A percentile compares a stretch with the other conserved stretches of the same genome.
Conservation (phyloP, 2,888 invertebrate species). For the Phengaris alcon region DNA sequence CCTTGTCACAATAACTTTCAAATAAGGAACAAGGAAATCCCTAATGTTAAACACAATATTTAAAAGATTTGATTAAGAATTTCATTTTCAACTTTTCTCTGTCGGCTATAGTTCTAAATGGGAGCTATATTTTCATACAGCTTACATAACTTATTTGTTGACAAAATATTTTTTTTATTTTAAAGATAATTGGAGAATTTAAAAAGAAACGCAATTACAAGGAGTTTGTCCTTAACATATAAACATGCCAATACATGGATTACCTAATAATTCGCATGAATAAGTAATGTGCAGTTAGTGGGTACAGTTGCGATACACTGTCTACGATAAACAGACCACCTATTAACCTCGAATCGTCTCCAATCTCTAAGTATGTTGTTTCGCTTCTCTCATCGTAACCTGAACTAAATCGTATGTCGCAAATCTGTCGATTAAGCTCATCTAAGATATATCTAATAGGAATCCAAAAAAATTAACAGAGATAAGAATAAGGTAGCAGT, state of each 20-base stretch:
- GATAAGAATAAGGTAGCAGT: no score
- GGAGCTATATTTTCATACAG: no score
- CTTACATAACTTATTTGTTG: neutral
- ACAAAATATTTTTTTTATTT: no score
- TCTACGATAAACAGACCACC: neutral
- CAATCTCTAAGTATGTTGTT: no score
- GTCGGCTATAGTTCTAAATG: no score
- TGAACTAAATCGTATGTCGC: no score
- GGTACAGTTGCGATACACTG: neutral
- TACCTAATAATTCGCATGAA: conserved; percentile 6
- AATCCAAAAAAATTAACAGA: no score
- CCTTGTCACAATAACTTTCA: neutral
- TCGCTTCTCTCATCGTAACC: no score
- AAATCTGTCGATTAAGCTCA: no score
- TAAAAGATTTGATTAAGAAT: neutral
- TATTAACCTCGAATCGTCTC: neutral
- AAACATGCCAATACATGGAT: neutral
- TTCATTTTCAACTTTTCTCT: no score
- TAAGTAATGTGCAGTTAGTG: conserved; percentile 9
- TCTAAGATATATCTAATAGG: no score
- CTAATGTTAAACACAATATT: neutral
- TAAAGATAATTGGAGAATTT: neutral
- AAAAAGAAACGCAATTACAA: conserved; percentile 1
- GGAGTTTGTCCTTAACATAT: neutral
- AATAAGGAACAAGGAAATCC: neutral